phyloP scores from a whole-genome alignment of 2,797 vertebrate species.

The Thamnophis elegans region DNA sequence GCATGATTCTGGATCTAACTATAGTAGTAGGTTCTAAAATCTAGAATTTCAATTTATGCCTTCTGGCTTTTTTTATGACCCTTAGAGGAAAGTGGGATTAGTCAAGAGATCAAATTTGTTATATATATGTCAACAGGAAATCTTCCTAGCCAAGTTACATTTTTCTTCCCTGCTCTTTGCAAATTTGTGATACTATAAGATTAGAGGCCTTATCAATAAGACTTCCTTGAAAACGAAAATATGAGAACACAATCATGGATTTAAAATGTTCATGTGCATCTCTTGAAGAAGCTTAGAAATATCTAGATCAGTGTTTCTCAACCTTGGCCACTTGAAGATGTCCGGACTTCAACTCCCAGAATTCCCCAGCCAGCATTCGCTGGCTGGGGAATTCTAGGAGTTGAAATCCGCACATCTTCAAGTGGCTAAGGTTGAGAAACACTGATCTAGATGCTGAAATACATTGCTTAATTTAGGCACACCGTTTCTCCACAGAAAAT shows the following conservation, averaged over 20 bases:
- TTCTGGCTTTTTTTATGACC: background rate
- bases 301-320: too few species aligned
- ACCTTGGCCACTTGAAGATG: too few species aligned
- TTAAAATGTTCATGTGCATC: background rate
- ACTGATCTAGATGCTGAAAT: background rate
- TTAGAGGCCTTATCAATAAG: background rate
- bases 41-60: background rate
- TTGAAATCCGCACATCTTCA: too few species aligned
- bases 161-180: background rate
- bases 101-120: background rate
- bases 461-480: background rate
- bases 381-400: too few species aligned
- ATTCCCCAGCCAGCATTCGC: too few species aligned
- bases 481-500: background rate
- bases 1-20: background rate
- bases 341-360: too few species aligned
- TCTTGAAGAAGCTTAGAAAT: background rate
- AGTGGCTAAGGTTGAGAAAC: too few species aligned
- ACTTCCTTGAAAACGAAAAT: background rate
- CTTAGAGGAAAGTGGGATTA: background rate
- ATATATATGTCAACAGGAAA: background rate
- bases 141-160: background rate
- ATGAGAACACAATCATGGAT: background rate
- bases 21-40: background rate
- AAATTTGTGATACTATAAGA: rapidly evolving